Evolutionary conservation across 2,888 invertebrate species (phyloP).

Genomic region (Rotaria macrura): DNA sequence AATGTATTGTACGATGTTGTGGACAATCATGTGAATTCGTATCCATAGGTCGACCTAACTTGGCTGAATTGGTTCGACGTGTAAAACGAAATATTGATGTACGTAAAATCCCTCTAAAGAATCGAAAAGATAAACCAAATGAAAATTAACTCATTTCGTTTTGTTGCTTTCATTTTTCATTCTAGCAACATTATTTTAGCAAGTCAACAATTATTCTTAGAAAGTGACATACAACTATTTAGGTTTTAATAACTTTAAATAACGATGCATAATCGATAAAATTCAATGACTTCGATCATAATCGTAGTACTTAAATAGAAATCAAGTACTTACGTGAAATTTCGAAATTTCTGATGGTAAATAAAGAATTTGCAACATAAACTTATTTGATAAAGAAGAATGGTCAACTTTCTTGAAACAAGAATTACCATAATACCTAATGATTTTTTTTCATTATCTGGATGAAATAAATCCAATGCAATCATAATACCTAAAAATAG

Average conservation of each 20-base stretch:
- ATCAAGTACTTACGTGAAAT: slow-evolving; percentile 28
- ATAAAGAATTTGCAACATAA: slow-evolving; percentile 28
- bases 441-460: background rate
- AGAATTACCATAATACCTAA: slow-evolving; percentile 1
- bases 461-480: background rate
- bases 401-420: slow-evolving; percentile 22
- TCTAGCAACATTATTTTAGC: too few species aligned
- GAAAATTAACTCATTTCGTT: too few species aligned
- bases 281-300: too few species aligned
- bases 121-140: background rate
- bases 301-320: too few species aligned
- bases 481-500: background rate
- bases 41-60: background rate
- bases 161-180: too few species aligned
- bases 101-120: background rate
- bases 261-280: too few species aligned
- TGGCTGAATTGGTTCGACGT: background rate
- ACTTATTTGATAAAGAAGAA: slow-evolving; percentile 30
- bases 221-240: too few species aligned
- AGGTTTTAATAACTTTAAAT: too few species aligned
- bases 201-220: too few species aligned
- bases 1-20: background rate
- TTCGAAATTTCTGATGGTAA: slow-evolving; percentile 22
- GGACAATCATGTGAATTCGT: background rate
- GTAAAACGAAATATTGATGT: background rate